Percentiles rank a stretch among this genome's conserved stretches.
phyloP scores from a whole-genome alignment of 2,113 vertebrate genomes.

The Electrona antarctica region DNA sequence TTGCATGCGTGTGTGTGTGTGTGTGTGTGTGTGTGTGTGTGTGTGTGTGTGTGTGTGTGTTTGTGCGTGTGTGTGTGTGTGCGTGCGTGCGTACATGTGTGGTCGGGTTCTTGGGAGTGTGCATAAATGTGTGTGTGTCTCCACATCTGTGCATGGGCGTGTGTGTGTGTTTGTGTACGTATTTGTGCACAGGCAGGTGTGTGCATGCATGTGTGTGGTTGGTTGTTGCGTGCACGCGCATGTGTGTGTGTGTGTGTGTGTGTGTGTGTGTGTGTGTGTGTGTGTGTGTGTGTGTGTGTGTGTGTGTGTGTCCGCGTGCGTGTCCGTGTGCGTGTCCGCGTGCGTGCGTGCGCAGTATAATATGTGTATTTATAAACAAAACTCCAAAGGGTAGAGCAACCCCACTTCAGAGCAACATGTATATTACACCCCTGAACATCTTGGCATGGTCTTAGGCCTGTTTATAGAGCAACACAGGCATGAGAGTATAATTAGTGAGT shows the following conservation, averaged over 20 bases:
- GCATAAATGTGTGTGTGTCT: no score
- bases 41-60: not conserved
- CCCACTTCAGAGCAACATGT: slow-evolving; percentile 80
- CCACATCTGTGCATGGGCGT: no score
- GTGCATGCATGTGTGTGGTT: slow-evolving; percentile 25
- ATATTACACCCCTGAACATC: slow-evolving; percentile 76
- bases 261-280: slow-evolving; percentile 22
- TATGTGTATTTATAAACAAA: slow-evolving; percentile 69
- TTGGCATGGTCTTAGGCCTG: slow-evolving; percentile 66
- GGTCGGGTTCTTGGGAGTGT: no score
- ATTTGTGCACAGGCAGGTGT: slow-evolving; percentile 48
- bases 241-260: not conserved
- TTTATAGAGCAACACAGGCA: slow-evolving; percentile 79
- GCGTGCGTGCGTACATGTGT: no score
- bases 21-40: slow-evolving; percentile 16
- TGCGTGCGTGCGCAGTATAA: not conserved
- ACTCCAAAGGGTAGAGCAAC: slow-evolving; percentile 79
- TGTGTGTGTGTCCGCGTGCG: not conserved
- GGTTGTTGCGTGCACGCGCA: slow-evolving; percentile 11
- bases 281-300: slow-evolving; percentile 11
- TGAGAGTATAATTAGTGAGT: slow-evolving; percentile 75
- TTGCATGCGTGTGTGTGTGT: slow-evolving; percentile 54
- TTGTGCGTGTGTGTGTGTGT: not conserved
- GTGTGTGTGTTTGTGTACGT: no score
- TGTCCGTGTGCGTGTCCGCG: slow-evolving; percentile 56